These are phyloP conservation scores for Strigops habroptila DNA, from an alignment of 2,113 vertebrate genomes.

Conservation along the genomic window DNA sequence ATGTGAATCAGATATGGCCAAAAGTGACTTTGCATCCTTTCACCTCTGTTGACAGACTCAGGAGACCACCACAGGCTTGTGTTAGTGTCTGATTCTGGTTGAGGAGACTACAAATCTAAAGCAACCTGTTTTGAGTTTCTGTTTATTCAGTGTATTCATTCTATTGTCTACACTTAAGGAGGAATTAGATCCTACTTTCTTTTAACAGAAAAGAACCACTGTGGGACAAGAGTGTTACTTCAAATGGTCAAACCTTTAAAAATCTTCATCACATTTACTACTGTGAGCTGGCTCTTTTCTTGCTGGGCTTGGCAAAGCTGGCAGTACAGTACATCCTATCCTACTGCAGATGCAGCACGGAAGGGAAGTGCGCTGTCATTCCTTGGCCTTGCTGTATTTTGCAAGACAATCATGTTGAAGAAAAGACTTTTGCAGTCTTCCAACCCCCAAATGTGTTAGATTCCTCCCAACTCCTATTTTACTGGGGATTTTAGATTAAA, in stretches of 20 bases:
- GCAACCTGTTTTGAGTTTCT: not conserved
- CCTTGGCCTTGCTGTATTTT: not conserved
- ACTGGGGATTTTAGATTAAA: not conserved
- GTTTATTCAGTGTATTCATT: not conserved
- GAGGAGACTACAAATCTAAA: not conserved
- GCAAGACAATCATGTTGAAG: not conserved
- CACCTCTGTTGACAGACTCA: not conserved
- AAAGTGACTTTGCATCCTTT: not conserved
- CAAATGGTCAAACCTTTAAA: not conserved
- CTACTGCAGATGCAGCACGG: fast-evolving
- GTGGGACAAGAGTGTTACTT: not conserved
- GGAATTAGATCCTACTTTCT: not conserved
- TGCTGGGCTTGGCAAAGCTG: not conserved
- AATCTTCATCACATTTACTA: not conserved
- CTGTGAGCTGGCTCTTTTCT: not conserved
- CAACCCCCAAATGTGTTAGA: fast-evolving
- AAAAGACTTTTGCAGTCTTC: not conserved
- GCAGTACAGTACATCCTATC: not conserved
- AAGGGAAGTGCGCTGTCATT: not conserved
- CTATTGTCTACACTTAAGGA: not conserved
- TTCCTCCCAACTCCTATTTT: not conserved
- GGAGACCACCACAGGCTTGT: not conserved
- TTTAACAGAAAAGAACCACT: not conserved
- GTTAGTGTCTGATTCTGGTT: not conserved
- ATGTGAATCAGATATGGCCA: not conserved